These are phyloP conservation scores for Aspiorhynchus laticeps DNA, from an alignment of 2,113 vertebrate species.

Conservation along the genomic window DNA sequence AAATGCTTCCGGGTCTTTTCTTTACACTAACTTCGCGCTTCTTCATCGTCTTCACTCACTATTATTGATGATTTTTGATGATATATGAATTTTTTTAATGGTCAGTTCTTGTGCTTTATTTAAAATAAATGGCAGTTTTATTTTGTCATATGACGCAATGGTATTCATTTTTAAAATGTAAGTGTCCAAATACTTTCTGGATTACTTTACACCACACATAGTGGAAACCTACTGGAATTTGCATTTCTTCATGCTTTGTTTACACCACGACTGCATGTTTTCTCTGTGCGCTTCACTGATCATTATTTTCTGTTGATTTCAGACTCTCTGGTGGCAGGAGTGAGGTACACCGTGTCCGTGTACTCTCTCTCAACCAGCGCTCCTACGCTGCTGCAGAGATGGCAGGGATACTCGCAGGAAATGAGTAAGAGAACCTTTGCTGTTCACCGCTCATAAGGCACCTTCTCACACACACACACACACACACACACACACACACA, in stretches of 20 bases:
- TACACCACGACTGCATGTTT: background rate
- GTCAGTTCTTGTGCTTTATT: background rate
- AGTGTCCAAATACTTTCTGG: background rate
- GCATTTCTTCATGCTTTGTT: background rate
- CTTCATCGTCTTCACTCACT: background rate
- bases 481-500: too few relatives aligned
- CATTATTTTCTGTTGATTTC: slow-evolving; percentile 36
- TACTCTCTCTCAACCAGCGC: slow-evolving; percentile 66
- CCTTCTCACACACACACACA: too few relatives aligned
- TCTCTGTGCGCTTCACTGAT: slow-evolving; percentile 40
- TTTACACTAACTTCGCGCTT: background rate
- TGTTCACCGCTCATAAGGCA: background rate
- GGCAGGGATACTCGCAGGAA: slow-evolving; percentile 72
- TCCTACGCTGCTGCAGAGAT: slow-evolving; percentile 62
- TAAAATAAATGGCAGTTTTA: background rate
- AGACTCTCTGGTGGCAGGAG: slow-evolving; percentile 70
- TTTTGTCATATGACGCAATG: background rate
- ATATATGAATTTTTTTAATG: background rate
- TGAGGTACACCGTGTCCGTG: slow-evolving; percentile 72
- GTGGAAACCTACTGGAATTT: background rate
- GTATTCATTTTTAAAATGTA: background rate
- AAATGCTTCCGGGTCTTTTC: background rate
- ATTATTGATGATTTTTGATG: background rate
- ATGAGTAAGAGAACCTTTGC: slow-evolving; percentile 62
- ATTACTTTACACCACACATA: background rate